These are phyloP conservation scores for Heliconius nattereri DNA, from an alignment of 1,140 invertebrate species.

Conservation along the genomic window DNA sequence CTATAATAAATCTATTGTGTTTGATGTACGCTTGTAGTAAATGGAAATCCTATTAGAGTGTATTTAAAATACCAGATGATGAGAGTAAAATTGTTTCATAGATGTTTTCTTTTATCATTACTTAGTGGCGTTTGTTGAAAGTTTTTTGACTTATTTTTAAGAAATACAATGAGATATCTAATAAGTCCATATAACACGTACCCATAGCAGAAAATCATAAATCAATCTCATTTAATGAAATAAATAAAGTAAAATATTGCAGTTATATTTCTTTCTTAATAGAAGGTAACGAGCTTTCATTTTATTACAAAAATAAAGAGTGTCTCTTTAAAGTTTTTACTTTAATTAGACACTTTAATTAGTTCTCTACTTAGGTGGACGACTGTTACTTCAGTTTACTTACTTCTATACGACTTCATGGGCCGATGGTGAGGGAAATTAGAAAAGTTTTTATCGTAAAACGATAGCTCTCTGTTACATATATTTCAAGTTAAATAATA, in stretches of 20 bases:
- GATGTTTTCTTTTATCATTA: too few species aligned
- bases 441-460: slow-evolving; percentile 27
- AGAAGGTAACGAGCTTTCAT: background rate
- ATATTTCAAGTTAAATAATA: background rate
- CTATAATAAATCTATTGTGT: background rate
- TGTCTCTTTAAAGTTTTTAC: slow-evolving; percentile 10
- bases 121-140: too few species aligned
- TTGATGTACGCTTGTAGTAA: background rate
- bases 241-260: background rate
- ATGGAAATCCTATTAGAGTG: background rate
- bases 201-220: too few species aligned
- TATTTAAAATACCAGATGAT: too few species aligned
- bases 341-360: slow-evolving; percentile 39
- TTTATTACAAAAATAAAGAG: slow-evolving; percentile 31
- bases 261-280: background rate
- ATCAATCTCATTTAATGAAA: too few species aligned
- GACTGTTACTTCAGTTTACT: slow-evolving; percentile 30
- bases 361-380: slow-evolving; percentile 29
- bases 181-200: too few species aligned
- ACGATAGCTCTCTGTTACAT: background rate
- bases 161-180: too few species aligned
- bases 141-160: too few species aligned
- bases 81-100: too few species aligned
- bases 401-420: slow-evolving; percentile 25
- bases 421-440: slow-evolving; percentile 33